Evolutionary conservation across 2,888 invertebrate species (phyloP).

Genomic region (Gnatocerus cornutus): DNA sequence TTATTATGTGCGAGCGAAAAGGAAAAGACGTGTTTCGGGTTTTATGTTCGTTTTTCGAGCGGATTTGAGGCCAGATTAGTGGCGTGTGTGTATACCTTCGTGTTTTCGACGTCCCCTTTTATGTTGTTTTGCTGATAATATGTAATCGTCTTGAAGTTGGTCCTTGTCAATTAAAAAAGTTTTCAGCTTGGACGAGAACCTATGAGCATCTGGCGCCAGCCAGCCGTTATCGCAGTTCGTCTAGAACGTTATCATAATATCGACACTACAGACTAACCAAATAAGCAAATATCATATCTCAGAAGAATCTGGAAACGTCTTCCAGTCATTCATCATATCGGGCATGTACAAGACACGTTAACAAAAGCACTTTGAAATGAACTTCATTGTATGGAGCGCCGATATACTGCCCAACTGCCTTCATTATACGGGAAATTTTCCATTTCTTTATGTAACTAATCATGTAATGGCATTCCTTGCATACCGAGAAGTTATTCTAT

Average conservation of each 20-base stretch:
- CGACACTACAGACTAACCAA: conserved; percentile 17
- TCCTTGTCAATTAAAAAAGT: conserved; percentile 48
- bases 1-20: conserved; percentile 28
- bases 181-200: conserved; percentile 34
- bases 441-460: too few relatives aligned
- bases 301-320: conserved; percentile 1
- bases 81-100: conserved; percentile 2
- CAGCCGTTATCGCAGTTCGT: conserved; percentile 45
- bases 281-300: conserved; percentile 10
- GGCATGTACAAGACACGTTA: conserved; percentile 6
- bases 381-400: background rate
- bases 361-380: conserved; percentile 3
- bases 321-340: conserved; percentile 7
- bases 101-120: conserved; percentile 32
- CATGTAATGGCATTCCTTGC: too few relatives aligned
- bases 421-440: too few relatives aligned
- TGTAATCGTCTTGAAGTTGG: conserved; percentile 20
- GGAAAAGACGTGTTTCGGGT: conserved; percentile 20
- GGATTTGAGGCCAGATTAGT: conserved; percentile 8
- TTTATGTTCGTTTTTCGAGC: conserved; percentile 15
- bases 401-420: background rate
- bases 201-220: conserved; percentile 48
- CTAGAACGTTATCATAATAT: conserved; percentile 45
- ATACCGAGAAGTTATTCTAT: too few relatives aligned
- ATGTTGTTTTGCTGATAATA: conserved; percentile 26